Conservation (phyloP, 2,797 vertebrate species). For the Picus viridis region DNA sequence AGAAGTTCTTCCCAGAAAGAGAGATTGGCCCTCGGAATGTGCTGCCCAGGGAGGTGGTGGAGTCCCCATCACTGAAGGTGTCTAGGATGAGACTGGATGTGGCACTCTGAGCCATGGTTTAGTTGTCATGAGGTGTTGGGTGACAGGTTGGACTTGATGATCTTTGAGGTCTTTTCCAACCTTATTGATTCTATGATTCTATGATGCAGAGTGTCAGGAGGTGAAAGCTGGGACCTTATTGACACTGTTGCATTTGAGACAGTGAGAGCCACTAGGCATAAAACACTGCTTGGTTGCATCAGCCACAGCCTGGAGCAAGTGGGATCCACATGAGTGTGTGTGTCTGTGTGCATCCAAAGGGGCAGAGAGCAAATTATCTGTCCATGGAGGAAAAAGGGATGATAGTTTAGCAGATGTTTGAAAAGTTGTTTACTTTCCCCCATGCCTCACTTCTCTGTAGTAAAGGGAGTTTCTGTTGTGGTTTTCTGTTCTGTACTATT, state of each 20-base stretch:
- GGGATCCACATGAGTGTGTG: accelerated
- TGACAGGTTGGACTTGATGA: no score
- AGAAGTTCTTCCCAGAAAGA: no score
- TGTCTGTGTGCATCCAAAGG: not conserved
- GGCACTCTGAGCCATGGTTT: no score
- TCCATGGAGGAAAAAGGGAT: accelerated
- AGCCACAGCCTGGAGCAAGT: not conserved
- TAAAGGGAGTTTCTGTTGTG: not conserved
- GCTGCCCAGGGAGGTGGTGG: no score
- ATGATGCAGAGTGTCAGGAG: no score
- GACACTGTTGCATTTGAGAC: not conserved
- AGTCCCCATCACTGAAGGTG: no score
- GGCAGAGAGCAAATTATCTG: not conserved
- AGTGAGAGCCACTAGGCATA: not conserved
- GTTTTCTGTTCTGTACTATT: not conserved
- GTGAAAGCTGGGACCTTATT: not conserved
- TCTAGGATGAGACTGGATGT: no score
- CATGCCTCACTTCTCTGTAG: not conserved
- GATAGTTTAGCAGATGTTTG: not conserved
- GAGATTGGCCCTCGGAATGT: no score
- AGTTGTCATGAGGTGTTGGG: no score
- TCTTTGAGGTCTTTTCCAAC: no score
- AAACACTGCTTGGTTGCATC: not conserved
- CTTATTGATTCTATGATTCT: no score
- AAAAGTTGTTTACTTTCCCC: not conserved